These are phyloP conservation scores for Gadopsis marmoratus DNA, from an alignment of 2,797 vertebrate species.

Conservation along the genomic window DNA sequence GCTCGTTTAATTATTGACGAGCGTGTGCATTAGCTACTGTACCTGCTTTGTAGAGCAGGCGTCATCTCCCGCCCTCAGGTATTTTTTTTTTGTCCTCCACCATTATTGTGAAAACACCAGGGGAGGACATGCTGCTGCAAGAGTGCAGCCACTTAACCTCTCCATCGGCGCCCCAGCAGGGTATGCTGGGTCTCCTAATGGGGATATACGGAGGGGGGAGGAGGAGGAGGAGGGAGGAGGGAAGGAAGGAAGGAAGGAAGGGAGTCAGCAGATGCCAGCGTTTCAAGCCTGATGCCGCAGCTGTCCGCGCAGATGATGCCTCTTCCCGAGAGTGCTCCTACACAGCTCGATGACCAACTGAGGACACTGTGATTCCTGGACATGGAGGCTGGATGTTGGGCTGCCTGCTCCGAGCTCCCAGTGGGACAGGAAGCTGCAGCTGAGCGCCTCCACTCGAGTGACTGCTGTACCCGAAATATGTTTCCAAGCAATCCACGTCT, in stretches of 20 bases:
- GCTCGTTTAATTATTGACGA: constrained; percentile 76
- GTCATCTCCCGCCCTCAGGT: constrained; percentile 61
- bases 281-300: constrained; percentile 77
- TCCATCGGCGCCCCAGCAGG: constrained; percentile 23
- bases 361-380: constrained; percentile 65
- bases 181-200: constrained; percentile 34
- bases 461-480: constrained; percentile 31
- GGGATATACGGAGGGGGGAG: constrained; percentile 7
- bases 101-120: constrained; percentile 76
- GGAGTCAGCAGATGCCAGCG: constrained; percentile 77
- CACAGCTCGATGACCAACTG: constrained; percentile 49
- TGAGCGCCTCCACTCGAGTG: constrained; percentile 33
- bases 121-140: constrained; percentile 74
- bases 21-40: constrained; percentile 46
- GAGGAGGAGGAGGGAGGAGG: neutral
- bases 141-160: constrained; percentile 71
- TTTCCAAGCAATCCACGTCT: constrained; percentile 12
- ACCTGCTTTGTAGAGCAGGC: constrained; percentile 72
- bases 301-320: constrained; percentile 84
- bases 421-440: constrained; percentile 38
- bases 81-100: constrained; percentile 65
- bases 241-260: constrained; percentile 14
- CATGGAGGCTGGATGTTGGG: constrained; percentile 29
- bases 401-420: constrained; percentile 21
- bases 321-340: constrained; percentile 48